Evolutionary conservation across 2,797 vertebrate genomes (phyloP), one percentile per base, ranked within the genome.

Genomic region (Micrastur ruficollis): DNA sequence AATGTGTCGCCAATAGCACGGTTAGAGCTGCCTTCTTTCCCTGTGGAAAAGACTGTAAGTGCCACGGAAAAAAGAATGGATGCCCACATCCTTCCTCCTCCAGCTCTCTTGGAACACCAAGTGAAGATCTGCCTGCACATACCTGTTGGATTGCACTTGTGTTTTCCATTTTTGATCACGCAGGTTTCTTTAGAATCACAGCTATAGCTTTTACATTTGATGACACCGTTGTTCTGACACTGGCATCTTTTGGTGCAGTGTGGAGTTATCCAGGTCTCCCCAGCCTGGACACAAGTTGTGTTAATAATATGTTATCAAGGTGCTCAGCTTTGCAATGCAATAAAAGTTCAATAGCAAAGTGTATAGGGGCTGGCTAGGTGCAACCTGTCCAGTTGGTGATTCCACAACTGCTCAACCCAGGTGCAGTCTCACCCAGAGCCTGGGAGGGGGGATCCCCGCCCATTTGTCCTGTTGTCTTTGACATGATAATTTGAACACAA

Each of bases 141-240:
- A 98, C 95, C 97, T 98, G 98, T 98, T 63, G 97, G 96, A 66
- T 95, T 96, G 97, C 98, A 99, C 95, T 93, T 96, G 95, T 98
- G 91, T 72, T 98, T 90, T 55, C 98, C 98, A 14, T 96, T 86
- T 91, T 98, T 98, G 94, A 97, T 96, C 84, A 98, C 81, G 14
- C 98, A 98, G 73, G 98, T 93, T 49, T 98, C 96, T 36, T 97
- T 96, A 32, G 80, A 68, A n/a, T 97, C 95, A 59, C 98, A 99
- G 81, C 94, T 95, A 4, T 98, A 96, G 76, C 97, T 81, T 31
- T 95, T 90, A 40, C 98, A 98, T 7, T 91, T 89, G 75, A 98
- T 97, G 78, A 91, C 68, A 47, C 98, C 98, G 0, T 98, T 96
- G 66, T 95, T 85, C 58, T 98, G 92, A 88, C 98, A 99, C 90